These are phyloP conservation scores for Pseudotriccus pelzelni DNA, from an alignment of 2,797 vertebrate species.

Conservation along the genomic window DNA sequence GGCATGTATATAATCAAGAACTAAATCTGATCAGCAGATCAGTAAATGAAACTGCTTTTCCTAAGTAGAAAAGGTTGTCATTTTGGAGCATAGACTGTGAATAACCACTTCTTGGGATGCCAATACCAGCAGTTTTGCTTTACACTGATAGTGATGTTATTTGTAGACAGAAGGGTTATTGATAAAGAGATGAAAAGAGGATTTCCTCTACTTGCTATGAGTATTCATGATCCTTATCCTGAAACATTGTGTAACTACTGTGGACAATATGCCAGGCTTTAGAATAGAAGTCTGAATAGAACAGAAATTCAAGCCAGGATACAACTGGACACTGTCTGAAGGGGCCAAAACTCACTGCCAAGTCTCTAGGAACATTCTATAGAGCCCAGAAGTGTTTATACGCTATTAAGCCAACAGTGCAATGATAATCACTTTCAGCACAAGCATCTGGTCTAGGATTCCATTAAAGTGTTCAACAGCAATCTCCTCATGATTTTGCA, in stretches of 20 bases:
- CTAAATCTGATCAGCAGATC: not conserved
- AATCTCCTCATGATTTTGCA: slow-evolving; percentile 19
- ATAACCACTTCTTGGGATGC: not conserved
- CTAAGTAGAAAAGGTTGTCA: not conserved
- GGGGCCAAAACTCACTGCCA: slow-evolving; percentile 33
- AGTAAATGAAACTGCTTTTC: not conserved
- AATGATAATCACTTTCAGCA: not conserved
- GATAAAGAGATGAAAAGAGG: slow-evolving; percentile 16
- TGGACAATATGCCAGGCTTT: not conserved
- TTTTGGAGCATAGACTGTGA: not conserved
- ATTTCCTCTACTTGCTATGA: not conserved
- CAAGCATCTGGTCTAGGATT: slow-evolving; percentile 44
- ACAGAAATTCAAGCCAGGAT: slow-evolving; percentile 17
- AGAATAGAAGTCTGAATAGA: not conserved
- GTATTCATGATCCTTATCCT: not conserved
- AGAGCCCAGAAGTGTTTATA: not conserved
- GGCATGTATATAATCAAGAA: not conserved
- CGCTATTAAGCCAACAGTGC: not conserved
- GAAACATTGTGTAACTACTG: not conserved
- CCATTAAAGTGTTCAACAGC: not conserved
- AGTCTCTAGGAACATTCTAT: not conserved
- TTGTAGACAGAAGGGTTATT: slow-evolving; percentile 2
- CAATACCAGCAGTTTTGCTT: not conserved
- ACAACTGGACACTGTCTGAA: not conserved
- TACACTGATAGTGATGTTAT: not conserved